These are phyloP conservation scores for Myxocyprinus asiaticus DNA, from an alignment of 2,113 vertebrate genomes.

Conservation along the genomic window DNA sequence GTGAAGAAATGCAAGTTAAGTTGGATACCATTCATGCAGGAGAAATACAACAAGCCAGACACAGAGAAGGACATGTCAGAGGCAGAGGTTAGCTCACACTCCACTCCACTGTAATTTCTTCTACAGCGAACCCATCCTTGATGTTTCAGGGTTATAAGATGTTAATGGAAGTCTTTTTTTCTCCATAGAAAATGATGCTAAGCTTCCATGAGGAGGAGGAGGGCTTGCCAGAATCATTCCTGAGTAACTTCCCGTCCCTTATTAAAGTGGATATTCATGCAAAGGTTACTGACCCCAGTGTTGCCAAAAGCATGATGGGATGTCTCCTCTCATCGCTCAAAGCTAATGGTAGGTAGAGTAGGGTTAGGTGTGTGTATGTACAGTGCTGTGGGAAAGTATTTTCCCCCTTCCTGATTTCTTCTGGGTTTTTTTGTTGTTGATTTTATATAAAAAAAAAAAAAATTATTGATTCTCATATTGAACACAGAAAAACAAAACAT, in stretches of 20 bases:
- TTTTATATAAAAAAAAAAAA: too few relatives aligned
- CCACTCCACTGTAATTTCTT: background rate
- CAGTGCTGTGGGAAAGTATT: too few relatives aligned
- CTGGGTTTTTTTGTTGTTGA: too few relatives aligned
- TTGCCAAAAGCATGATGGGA: constrained; percentile 99
- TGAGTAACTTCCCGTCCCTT: constrained; percentile 95
- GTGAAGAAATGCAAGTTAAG: constrained; percentile 92
- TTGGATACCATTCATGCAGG: constrained; percentile 98
- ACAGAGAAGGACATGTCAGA: constrained; percentile 91
- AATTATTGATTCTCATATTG: too few relatives aligned
- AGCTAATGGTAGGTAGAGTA: constrained; percentile 85
- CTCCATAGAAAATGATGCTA: constrained; percentile 92
- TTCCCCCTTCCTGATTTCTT: too few relatives aligned
- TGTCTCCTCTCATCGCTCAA: constrained; percentile 96
- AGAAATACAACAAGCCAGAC: constrained; percentile 96
- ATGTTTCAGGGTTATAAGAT: too few relatives aligned
- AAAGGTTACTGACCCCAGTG: constrained; percentile 97
- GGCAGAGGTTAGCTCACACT: constrained; percentile 80
- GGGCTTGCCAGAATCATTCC: constrained; percentile 91
- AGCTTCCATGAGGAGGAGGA: constrained; percentile 97
- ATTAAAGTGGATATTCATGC: constrained; percentile 98
- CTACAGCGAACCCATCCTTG: background rate
- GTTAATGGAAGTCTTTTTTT: background rate
- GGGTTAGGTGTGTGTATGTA: too few relatives aligned
- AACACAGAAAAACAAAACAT: too few relatives aligned